Evolutionary conservation across 2,113 vertebrate species (phyloP).

Genomic region (Prunella fulvescens): DNA sequence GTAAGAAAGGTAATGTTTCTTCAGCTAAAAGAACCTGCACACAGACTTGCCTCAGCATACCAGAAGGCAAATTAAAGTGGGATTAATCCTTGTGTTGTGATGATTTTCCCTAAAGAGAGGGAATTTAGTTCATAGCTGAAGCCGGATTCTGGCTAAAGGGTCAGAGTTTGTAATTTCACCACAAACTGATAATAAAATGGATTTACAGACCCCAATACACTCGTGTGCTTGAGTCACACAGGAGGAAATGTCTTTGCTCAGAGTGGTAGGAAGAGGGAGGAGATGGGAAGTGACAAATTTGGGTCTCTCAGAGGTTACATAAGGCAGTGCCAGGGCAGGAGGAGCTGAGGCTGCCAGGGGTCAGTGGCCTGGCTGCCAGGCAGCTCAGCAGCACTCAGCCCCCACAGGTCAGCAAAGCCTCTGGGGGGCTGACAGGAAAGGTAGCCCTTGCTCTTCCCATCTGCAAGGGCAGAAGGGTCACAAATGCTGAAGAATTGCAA

Average conservation of each 20-base stretch:
- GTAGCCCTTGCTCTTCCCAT: neutral
- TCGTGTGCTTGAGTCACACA: neutral
- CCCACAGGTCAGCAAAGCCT: neutral
- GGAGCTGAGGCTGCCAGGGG: accelerated
- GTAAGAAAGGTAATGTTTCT: neutral
- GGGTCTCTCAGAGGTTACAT: neutral
- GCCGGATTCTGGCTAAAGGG: neutral
- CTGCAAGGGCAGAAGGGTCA: neutral
- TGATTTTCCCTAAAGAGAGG: neutral
- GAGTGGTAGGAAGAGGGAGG: neutral
- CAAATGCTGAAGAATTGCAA: neutral
- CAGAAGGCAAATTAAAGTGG: neutral
- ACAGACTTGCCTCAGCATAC: neutral
- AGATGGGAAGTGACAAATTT: neutral
- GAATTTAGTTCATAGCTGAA: neutral
- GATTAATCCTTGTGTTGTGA: neutral
- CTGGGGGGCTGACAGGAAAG: neutral
- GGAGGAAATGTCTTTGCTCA: neutral
- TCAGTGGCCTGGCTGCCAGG: neutral
- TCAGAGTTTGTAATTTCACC: neutral
- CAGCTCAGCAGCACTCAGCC: neutral
- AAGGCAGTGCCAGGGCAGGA: neutral
- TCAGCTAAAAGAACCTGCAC: neutral
- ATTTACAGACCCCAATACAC: neutral
- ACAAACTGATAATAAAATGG: neutral